Evolutionary conservation across 2,888 invertebrate species (phyloP).

Genomic region (Eupithecia dodoneata): DNA sequence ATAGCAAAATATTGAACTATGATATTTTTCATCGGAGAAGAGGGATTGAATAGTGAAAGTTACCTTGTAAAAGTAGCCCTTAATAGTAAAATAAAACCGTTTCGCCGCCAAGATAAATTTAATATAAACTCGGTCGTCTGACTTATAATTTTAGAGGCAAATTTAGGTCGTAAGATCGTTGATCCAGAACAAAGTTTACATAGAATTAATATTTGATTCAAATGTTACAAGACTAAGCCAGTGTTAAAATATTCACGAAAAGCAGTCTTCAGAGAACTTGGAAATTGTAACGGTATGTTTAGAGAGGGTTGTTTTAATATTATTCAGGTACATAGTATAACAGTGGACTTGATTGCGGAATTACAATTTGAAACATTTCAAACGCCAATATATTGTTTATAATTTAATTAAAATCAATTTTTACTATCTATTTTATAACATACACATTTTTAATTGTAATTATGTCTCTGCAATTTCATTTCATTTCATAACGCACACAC

Average conservation of each 20-base stretch:
- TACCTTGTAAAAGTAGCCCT: not conserved
- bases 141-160: constrained; percentile 7
- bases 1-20: not conserved
- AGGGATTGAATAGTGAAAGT: not conserved
- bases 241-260: constrained; percentile 14
- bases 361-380: not conserved
- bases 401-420: too few species aligned
- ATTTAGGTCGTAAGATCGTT: constrained; percentile 24
- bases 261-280: not conserved
- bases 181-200: constrained; percentile 12
- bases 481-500: too few species aligned
- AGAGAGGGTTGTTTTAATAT: not conserved
- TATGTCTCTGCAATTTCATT: too few species aligned
- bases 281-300: constrained; percentile 3
- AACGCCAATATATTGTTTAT: not conserved
- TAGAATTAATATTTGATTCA: constrained; percentile 16
- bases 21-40: not conserved
- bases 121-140: constrained; percentile 15
- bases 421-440: too few species aligned
- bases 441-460: too few species aligned
- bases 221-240: constrained; percentile 13
- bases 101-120: not conserved
- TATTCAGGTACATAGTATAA: not conserved
- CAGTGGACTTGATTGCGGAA: not conserved
- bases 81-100: not conserved